A percentile compares a stretch with the other conserved stretches of the same genome.
phyloP scores from a whole-genome alignment of 2,888 invertebrate species.

The Syrista parreyssii region DNA sequence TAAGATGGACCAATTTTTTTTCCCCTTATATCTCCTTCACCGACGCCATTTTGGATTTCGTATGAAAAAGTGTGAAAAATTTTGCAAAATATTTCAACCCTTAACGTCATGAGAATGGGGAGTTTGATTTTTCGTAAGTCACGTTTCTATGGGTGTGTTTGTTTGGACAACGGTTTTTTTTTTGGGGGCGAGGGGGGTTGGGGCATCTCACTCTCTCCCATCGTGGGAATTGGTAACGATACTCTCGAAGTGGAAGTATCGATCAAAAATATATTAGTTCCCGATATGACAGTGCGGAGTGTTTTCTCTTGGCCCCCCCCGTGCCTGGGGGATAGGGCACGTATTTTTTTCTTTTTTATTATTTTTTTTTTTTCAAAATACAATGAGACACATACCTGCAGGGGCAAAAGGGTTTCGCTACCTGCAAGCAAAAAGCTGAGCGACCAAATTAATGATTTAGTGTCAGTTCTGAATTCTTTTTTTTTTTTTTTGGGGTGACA shows the following conservation, averaged over 20 bases:
- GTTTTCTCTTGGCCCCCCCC: constrained; percentile 48
- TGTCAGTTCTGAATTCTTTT: constrained; percentile 51
- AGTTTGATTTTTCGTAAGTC: constrained; percentile 33
- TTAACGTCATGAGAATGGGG: neutral
- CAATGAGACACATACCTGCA: constrained; percentile 56
- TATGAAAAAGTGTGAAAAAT: neutral
- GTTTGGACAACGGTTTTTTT: constrained; percentile 65
- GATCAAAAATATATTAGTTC: constrained; percentile 67
- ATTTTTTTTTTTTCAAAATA: constrained; percentile 33
- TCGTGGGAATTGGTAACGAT: constrained; percentile 60
- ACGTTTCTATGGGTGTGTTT: constrained; percentile 60
- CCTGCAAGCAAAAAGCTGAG: constrained; percentile 47
- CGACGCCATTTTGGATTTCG: neutral
- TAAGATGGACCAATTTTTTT: neutral
- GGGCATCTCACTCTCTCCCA: constrained; percentile 6
- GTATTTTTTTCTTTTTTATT: constrained; percentile 27
- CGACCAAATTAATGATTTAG: constrained; percentile 65
- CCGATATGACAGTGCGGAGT: constrained; percentile 65
- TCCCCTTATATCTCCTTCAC: neutral
- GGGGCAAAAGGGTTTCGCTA: constrained; percentile 55
- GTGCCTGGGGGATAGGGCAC: constrained; percentile 25
- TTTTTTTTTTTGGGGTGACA: constrained; percentile 43
- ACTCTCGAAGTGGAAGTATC: constrained; percentile 50
- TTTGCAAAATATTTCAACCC: constrained; percentile 20
- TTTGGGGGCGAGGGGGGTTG: constrained; percentile 12